These are phyloP conservation scores for Macrophya alboannulata DNA, from an alignment of 2,888 invertebrate genomes.

Conservation along the genomic window DNA sequence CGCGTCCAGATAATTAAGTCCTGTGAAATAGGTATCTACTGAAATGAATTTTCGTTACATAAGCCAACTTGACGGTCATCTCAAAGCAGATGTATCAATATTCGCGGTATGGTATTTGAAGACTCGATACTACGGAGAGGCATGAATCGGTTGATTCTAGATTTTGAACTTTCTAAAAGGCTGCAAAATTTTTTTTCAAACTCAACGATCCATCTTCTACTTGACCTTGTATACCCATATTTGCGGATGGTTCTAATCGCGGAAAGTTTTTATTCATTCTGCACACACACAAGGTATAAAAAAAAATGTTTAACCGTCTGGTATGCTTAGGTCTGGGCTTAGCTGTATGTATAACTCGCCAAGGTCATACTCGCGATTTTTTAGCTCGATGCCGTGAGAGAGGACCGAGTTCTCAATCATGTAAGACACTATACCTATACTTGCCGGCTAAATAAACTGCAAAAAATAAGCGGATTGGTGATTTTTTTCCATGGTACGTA, in stretches of 20 bases:
- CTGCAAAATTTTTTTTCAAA: not conserved
- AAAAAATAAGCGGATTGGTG: not conserved
- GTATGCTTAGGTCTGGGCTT: not conserved
- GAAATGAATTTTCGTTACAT: not conserved
- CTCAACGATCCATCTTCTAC: not conserved
- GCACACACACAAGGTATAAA: not conserved
- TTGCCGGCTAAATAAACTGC: not conserved
- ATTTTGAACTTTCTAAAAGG: not conserved
- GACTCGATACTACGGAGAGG: not conserved
- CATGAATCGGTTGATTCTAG: not conserved
- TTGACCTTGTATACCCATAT: not conserved
- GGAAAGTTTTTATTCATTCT: not conserved
- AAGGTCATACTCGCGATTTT: conserved; percentile 1
- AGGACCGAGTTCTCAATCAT: not conserved
- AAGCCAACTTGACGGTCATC: not conserved
- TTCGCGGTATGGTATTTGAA: not conserved
- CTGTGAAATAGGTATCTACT: not conserved
- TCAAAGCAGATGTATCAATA: not conserved
- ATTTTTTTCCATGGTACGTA: not conserved
- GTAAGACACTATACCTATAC: not conserved
- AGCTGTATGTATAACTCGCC: not conserved
- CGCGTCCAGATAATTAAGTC: not conserved
- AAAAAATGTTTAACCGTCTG: not conserved
- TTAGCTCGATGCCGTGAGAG: not conserved
- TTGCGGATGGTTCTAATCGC: not conserved